phyloP scores from a whole-genome alignment of 2,113 vertebrate genomes.

The Nibea albiflora region DNA sequence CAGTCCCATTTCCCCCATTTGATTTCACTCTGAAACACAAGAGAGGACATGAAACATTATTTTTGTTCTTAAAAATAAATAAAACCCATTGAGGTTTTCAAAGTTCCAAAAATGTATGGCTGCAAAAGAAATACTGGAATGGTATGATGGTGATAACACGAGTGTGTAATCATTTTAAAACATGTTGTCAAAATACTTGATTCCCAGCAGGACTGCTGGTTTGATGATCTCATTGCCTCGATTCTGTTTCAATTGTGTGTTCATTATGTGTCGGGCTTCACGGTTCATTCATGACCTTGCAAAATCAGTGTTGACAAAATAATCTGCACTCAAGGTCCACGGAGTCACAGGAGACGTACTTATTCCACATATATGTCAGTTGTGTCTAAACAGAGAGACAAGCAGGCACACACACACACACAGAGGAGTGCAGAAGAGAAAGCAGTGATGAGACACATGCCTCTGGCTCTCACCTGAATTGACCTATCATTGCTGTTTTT shows the following conservation, averaged over 20 bases:
- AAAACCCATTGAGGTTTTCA: not conserved
- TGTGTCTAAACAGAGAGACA: no score
- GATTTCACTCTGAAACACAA: conserved; percentile 57
- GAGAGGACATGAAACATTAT: conserved; percentile 12
- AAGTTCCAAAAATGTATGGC: not conserved
- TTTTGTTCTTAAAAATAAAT: not conserved
- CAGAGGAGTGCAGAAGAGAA: no score
- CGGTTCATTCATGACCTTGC: not conserved
- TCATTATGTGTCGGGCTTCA: not conserved
- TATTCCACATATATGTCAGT: no score
- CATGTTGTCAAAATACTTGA: not conserved
- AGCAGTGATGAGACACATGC: no score
- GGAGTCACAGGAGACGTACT: no score
- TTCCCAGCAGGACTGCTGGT: not conserved
- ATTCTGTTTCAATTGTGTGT: not conserved
- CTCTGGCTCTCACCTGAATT: no score
- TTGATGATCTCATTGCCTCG: not conserved
- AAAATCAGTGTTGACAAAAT: not conserved
- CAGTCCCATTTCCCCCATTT: conserved; percentile 61
- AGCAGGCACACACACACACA: no score
- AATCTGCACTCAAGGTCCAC: not conserved
- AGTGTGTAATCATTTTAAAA: not conserved
- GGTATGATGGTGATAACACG: not conserved
- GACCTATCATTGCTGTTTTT: no score
- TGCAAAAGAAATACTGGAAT: not conserved